These are phyloP conservation scores for Caenorhabditis plicata DNA, from an alignment of 2,888 invertebrate genomes.

Conservation along the genomic window DNA sequence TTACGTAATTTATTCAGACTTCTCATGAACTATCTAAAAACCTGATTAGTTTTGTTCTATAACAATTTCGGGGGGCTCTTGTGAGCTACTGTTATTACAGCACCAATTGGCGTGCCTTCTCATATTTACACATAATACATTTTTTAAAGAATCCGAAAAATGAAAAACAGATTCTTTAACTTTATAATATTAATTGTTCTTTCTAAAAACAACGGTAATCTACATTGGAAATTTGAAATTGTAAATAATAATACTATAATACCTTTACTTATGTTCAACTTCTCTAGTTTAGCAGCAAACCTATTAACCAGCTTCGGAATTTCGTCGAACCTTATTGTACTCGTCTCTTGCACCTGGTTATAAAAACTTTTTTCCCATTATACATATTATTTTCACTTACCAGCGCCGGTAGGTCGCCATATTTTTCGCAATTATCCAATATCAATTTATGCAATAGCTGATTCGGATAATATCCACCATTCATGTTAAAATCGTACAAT, in stretches of 20 bases:
- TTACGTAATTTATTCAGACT: too few relatives aligned
- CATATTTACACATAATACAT: too few relatives aligned
- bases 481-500: slow-evolving; percentile 1
- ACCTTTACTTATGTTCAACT: slow-evolving; percentile 9
- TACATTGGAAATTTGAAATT: too few relatives aligned
- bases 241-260: background rate
- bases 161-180: background rate
- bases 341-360: slow-evolving; percentile 10
- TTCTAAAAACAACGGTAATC: too few relatives aligned
- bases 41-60: too few relatives aligned
- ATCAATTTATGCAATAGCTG: slow-evolving; percentile 15
- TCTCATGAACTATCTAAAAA: too few relatives aligned
- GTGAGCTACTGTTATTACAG: too few relatives aligned
- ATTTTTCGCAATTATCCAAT: slow-evolving; percentile 6
- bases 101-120: too few relatives aligned
- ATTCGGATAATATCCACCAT: slow-evolving; percentile 19
- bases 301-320: slow-evolving; percentile 5
- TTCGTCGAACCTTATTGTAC: slow-evolving; percentile 8
- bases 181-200: too few relatives aligned
- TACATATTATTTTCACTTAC: slow-evolving; percentile 5
- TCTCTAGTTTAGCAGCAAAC: background rate
- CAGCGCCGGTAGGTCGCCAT: slow-evolving; percentile 8
- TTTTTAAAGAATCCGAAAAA: too few relatives aligned
- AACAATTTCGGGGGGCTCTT: too few relatives aligned
- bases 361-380: background rate